Base-by-base conservation (phyloP, 2,888 invertebrate species). In the Pterostichus niger region DNA sequence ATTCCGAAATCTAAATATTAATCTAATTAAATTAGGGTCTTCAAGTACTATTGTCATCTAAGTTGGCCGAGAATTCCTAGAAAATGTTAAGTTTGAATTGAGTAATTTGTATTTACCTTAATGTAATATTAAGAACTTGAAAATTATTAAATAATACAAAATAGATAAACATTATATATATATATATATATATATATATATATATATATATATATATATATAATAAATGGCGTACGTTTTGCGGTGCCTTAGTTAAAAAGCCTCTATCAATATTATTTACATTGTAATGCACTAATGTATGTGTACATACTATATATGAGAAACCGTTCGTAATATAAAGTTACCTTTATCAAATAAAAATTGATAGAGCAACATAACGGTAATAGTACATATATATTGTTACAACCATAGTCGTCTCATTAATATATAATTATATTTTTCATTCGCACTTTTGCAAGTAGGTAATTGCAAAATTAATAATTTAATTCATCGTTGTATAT, bases 351-450 rank as follows among this genome's bases (percentile, higher is more conserved):
- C 56, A 40, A 13, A 40, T 40, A 77, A 56, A 77, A 77, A 77
- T 77, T 77, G 56, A 56, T 77, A 56, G 35, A 13, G 44, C 54
- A 46, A 59, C 6, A 13, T 78, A 59, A 79, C 64, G 52, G 46
- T 68, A 77, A 78, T 40, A n/a, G 9, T 59, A 68, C 6, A 40
- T 68, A 68, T 64, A 79, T 79, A 52, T 79, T 64, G 59, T 79
- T 79, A 49, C 79, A 68, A 49, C 9, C 79, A 79, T 64, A 64
- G 79, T 46, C 79, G 79, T 79, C 31, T 61, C 68, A 44, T 64
- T 64, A 64, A 64, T 64, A 11, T 35, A 33, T 64, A 64, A 49
- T 49, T 56, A 17, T 0, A 64, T 31, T 49, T 17, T 17, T 52
- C 13, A 52, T 6, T 52, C 6, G n/a, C n/a, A 52, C n/a, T 13